These are phyloP conservation scores for Maccullochella peelii DNA, from an alignment of 2,113 vertebrate species.

Conservation along the genomic window DNA sequence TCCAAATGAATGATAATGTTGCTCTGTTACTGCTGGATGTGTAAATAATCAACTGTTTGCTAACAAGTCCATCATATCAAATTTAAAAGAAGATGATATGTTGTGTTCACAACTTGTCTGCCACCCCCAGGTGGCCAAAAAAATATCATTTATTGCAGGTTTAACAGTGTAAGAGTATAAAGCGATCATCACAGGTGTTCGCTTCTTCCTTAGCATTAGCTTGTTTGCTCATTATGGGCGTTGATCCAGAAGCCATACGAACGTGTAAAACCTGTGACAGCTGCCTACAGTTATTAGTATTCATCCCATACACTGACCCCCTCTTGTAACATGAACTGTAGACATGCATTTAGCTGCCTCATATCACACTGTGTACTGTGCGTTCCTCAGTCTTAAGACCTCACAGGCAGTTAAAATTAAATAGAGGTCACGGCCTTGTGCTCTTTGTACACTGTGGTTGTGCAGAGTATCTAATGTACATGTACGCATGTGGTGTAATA, in stretches of 20 bases:
- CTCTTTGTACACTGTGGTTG: conserved; percentile 15
- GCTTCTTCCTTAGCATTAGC: conserved; percentile 1
- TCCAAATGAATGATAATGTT: background rate
- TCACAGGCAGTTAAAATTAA: conserved; percentile 59
- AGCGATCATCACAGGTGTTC: background rate
- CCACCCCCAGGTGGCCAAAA: background rate
- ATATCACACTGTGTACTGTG: conserved; percentile 33
- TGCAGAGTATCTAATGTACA: background rate
- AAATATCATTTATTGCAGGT: background rate
- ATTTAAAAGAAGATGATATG: background rate
- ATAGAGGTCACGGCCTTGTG: conserved; percentile 47
- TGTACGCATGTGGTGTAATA: background rate
- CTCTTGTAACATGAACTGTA: conserved; percentile 60
- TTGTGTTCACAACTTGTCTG: background rate
- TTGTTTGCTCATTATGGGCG: background rate
- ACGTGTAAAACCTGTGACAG: conserved; percentile 29
- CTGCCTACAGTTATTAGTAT: conserved; percentile 31
- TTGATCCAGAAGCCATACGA: background rate
- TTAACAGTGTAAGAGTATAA: background rate
- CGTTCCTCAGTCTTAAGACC: conserved; percentile 6
- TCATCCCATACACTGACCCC: conserved; percentile 28
- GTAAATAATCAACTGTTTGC: background rate
- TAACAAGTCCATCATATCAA: background rate
- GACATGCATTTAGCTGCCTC: conserved; percentile 41
- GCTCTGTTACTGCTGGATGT: background rate